Conservation (phyloP, 2,113 vertebrate genomes). For the Tachycineta bicolor region DNA sequence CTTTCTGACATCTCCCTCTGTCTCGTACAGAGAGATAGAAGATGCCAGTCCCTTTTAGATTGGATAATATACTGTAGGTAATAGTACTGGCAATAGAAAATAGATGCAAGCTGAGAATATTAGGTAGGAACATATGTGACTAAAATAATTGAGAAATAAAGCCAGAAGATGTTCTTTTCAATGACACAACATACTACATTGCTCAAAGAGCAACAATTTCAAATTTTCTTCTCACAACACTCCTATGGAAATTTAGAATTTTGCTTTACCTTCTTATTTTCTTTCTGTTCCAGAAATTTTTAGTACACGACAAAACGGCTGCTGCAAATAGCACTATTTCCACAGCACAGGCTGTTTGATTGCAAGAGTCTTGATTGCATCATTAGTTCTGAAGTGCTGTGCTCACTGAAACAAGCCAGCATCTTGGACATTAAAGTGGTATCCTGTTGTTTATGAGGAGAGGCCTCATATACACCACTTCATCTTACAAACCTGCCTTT, state of each 20-base stretch:
- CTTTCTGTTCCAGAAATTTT: slow-evolving; percentile 80
- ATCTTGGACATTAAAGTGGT: slow-evolving; percentile 90
- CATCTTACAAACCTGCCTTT: slow-evolving; percentile 84
- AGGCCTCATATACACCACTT: slow-evolving; percentile 82
- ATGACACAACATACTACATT: slow-evolving; percentile 39
- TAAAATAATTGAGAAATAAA: slow-evolving; percentile 78
- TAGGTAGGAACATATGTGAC: slow-evolving; percentile 72
- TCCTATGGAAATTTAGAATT: slow-evolving; percentile 68
- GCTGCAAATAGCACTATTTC: slow-evolving; percentile 81
- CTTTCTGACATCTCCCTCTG: slow-evolving; percentile 36
- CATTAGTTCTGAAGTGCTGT: slow-evolving; percentile 90
- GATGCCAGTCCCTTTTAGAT: slow-evolving; percentile 66
- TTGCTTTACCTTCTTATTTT: slow-evolving; percentile 76
- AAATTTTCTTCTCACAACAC: slow-evolving; percentile 35
- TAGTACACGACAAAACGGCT: slow-evolving; percentile 76
- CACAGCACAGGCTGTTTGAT: slow-evolving; percentile 86
- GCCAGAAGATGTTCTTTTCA: slow-evolving; percentile 54
- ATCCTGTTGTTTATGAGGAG: slow-evolving; percentile 88
- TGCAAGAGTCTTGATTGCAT: slow-evolving; percentile 88
- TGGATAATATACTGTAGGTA: slow-evolving; percentile 70
- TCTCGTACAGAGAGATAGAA: slow-evolving; percentile 39
- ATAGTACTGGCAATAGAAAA: slow-evolving; percentile 65
- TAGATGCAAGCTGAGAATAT: slow-evolving; percentile 73
- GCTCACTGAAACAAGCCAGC: slow-evolving; percentile 88
- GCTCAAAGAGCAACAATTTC: slow-evolving; percentile 49